phyloP scores from a whole-genome alignment of 2,113 vertebrate species.

The Oenanthe oenanthe region DNA sequence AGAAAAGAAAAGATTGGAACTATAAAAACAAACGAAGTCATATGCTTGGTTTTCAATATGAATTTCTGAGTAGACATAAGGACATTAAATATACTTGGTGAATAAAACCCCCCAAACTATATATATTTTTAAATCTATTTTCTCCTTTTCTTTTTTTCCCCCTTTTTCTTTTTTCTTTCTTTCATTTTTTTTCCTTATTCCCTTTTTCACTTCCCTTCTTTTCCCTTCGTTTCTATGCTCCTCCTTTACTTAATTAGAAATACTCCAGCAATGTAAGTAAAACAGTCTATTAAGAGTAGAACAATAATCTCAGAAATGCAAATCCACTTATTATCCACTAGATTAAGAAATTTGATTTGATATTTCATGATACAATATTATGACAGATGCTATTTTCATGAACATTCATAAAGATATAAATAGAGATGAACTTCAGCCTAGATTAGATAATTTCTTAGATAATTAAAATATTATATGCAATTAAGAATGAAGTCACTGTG shows the following conservation, averaged over 20 bases:
- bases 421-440: neutral
- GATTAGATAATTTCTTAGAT: neutral
- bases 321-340: neutral
- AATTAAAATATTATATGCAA: neutral
- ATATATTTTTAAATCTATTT: neutral
- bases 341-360: neutral
- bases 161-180: too few species aligned
- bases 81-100: neutral
- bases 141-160: fast-evolving
- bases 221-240: neutral
- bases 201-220: neutral
- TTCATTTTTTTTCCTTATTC: neutral
- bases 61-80: neutral
- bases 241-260: neutral
- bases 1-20: neutral
- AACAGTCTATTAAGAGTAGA: neutral
- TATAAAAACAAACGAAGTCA: neutral
- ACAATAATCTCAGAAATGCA: neutral
- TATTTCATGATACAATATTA: neutral
- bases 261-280: neutral
- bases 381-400: neutral
- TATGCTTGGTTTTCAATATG: neutral
- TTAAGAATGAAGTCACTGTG: neutral
- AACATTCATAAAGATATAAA: neutral
- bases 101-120: neutral